These are phyloP conservation scores for Zaprionus taronus DNA, from an alignment of 1,140 invertebrate species.

Conservation along the genomic window DNA sequence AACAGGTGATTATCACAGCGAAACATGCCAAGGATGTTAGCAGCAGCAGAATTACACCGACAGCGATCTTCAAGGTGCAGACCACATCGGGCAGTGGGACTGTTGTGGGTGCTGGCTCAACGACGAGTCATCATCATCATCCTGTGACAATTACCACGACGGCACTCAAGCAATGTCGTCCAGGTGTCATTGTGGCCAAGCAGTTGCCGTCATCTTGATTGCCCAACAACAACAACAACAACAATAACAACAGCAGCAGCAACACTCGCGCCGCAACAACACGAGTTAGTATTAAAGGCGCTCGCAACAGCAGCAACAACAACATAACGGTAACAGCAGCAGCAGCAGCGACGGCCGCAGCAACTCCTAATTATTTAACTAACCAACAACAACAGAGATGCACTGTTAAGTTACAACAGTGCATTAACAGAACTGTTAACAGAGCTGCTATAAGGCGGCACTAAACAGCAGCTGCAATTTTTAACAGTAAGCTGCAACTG, in stretches of 20 bases:
- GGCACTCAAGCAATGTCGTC: conserved; percentile 88
- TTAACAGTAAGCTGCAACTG: too few species aligned
- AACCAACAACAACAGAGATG: conserved; percentile 47
- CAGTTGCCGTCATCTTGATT: conserved; percentile 85
- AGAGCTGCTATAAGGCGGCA: conserved; percentile 22
- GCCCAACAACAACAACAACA: conserved; percentile 42
- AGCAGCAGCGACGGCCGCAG: conserved; percentile 34
- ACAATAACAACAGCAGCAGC: conserved; percentile 19
- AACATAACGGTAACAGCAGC: conserved; percentile 33
- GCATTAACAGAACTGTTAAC: conserved; percentile 29
- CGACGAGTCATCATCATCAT: conserved; percentile 47
- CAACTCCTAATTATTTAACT: conserved; percentile 54
- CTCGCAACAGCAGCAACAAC: conserved; percentile 20
- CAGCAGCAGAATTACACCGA: conserved; percentile 62
- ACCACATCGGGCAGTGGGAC: conserved; percentile 49
- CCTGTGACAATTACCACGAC: conserved; percentile 84
- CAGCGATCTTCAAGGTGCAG: conserved; percentile 81
- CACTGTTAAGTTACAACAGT: conserved; percentile 50
- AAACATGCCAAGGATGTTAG: conserved; percentile 61
- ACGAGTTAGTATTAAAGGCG: conserved; percentile 7
- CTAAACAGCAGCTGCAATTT: too few species aligned
- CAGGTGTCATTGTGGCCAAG: conserved; percentile 94
- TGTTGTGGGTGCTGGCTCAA: conserved; percentile 50
- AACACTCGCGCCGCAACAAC: conserved; percentile 29
- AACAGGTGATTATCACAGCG: conserved; percentile 74